These are phyloP conservation scores for Chelon labrosus DNA, from an alignment of 2,797 vertebrate species.

Conservation along the genomic window DNA sequence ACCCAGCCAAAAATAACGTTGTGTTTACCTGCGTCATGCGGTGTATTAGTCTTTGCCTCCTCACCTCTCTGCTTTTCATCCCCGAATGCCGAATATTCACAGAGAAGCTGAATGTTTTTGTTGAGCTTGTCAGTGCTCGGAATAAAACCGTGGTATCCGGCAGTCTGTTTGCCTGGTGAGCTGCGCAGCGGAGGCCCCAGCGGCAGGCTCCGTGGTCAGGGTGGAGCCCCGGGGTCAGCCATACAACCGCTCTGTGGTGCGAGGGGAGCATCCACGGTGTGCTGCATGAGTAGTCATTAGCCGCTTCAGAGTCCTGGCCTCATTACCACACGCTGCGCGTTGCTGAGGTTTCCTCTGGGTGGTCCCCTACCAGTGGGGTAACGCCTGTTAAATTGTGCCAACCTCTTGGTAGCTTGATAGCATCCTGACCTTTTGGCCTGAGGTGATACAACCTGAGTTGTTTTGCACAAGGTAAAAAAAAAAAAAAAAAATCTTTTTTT, in stretches of 20 bases:
- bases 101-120: constrained; percentile 27
- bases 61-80: constrained; percentile 15
- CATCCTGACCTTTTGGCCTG: constrained; percentile 49
- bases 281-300: constrained; percentile 59
- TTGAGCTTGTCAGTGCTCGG: constrained; percentile 31
- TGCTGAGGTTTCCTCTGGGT: constrained; percentile 60
- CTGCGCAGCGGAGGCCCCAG: constrained; percentile 24
- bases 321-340: constrained; percentile 57
- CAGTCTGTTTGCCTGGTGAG: constrained; percentile 36
- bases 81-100: constrained; percentile 12
- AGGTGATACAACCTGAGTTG: constrained; percentile 20
- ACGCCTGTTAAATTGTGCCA: constrained; percentile 60
- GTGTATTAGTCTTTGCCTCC: not conserved
- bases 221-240: constrained; percentile 59
- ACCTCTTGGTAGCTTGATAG: constrained; percentile 32
- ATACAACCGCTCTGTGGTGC: constrained; percentile 43
- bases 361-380: constrained; percentile 45
- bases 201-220: constrained; percentile 26
- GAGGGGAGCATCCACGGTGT: constrained; percentile 18
- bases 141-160: constrained; percentile 35
- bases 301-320: constrained; percentile 51
- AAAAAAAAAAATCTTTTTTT: constrained; percentile 13
- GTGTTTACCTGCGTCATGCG: not conserved
- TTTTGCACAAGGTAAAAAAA: constrained; percentile 1
- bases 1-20: constrained; percentile 34